Percentiles rank a stretch among this genome's conserved stretches.
Evolutionary conservation across 2,113 vertebrate genomes (phyloP).

Genomic region (Colinus virginianus): DNA sequence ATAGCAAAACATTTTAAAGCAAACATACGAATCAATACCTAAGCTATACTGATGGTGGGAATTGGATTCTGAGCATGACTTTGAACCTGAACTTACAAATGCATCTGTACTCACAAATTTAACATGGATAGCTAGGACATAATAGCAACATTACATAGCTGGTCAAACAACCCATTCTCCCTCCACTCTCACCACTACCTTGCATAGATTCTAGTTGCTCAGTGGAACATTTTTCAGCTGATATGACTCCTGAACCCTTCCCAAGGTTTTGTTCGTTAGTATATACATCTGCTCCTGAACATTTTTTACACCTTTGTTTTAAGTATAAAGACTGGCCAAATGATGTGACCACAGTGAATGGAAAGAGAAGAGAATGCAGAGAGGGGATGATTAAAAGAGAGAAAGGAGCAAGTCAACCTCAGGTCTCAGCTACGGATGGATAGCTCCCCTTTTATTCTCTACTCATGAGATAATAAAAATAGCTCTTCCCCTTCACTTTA

Average conservation of each 20-base stretch:
- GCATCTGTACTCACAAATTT: neutral
- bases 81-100: neutral
- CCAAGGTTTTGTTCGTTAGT: neutral
- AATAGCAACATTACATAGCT: neutral
- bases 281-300: neutral
- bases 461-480: neutral
- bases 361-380: neutral
- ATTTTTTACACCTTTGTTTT: neutral
- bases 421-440: neutral
- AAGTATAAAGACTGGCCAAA: neutral
- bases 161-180: neutral
- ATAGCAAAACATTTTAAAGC: neutral
- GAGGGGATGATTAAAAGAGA: neutral
- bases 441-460: neutral
- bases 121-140: neutral
- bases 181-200: neutral
- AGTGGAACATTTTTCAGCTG: neutral
- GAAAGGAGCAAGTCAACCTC: neutral
- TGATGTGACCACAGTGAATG: neutral
- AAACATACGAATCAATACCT: neutral
- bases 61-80: neutral
- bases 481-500: neutral
- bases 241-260: neutral
- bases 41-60: neutral
- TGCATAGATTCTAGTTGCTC: neutral